A percentile compares a stretch with the other conserved stretches of the same genome.
Conservation (phyloP, 2,113 vertebrate genomes). For the Lepus timidus region DNA sequence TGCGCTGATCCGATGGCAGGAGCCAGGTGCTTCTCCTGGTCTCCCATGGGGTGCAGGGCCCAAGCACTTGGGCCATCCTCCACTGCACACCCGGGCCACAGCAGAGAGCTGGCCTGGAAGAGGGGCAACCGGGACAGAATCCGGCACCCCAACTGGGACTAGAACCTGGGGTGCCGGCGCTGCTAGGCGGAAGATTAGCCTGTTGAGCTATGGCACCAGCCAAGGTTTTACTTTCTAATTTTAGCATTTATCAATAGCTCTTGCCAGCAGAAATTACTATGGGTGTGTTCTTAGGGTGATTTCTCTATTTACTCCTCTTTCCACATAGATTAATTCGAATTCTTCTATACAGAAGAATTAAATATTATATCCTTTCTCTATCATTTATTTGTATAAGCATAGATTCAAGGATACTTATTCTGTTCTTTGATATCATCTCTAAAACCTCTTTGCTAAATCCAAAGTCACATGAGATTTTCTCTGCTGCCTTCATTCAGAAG, state of each 20-base stretch:
- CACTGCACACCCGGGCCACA: no score
- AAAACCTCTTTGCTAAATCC: conserved; percentile 1
- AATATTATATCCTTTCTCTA: neutral
- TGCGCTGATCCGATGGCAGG: no score
- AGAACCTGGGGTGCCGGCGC: no score
- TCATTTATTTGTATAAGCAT: neutral
- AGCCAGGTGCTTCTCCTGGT: no score
- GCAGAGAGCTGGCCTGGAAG: no score
- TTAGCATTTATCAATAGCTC: neutral
- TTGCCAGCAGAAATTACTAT: neutral
- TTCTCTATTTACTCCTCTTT: neutral
- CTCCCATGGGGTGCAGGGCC: no score
- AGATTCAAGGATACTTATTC: neutral
- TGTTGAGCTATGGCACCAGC: no score
- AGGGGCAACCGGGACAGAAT: no score
- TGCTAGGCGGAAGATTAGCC: no score
- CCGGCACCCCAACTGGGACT: no score
- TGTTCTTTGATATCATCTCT: neutral
- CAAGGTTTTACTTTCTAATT: neutral
- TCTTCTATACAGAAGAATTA: neutral
- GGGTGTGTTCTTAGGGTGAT: neutral
- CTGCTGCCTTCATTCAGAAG: neutral
- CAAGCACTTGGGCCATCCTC: no score
- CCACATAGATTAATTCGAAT: neutral
- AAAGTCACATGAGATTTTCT: neutral